Conservation (phyloP, 30 jellyfish, hydroid and myxozoan species). For the Rhopilema esculentum region DNA sequence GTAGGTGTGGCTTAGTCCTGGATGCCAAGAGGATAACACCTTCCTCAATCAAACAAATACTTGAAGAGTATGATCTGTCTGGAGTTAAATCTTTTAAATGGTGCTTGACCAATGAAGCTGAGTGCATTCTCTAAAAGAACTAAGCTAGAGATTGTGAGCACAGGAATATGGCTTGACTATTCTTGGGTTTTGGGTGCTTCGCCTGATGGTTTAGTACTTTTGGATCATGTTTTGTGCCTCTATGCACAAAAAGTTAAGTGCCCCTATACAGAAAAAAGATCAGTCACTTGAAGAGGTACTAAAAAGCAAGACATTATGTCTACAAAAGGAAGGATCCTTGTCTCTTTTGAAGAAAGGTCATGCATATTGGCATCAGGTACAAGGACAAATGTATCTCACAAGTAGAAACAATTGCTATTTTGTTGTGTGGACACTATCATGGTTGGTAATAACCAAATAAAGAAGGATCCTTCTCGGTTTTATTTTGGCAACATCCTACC, state of each 20-base stretch:
- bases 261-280: constrained; percentile 36
- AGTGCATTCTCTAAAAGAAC: constrained; percentile 12
- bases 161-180: constrained; percentile 1
- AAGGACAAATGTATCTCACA: constrained; percentile 22
- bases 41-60: background rate
- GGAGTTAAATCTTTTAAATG: constrained; percentile 32
- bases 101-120: constrained; percentile 42
- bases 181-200: constrained; percentile 34
- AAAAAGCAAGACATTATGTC: constrained; percentile 11
- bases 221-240: background rate
- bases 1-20: constrained; percentile 20
- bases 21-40: constrained; percentile 42
- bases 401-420: constrained; percentile 27
- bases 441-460: background rate
- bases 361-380: constrained; percentile 33
- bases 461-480: background rate
- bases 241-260: constrained; percentile 45
- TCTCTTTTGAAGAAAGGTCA: constrained; percentile 5
- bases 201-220: constrained; percentile 19
- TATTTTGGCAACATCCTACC: constrained; percentile 4
- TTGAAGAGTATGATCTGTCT: constrained; percentile 17
- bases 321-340: constrained; percentile 3
- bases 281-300: constrained; percentile 15
- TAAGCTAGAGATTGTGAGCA: background rate
- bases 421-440: constrained; percentile 2